Base-by-base conservation (phyloP, 2,888 invertebrate genomes). In the Craniophora ligustri region DNA sequence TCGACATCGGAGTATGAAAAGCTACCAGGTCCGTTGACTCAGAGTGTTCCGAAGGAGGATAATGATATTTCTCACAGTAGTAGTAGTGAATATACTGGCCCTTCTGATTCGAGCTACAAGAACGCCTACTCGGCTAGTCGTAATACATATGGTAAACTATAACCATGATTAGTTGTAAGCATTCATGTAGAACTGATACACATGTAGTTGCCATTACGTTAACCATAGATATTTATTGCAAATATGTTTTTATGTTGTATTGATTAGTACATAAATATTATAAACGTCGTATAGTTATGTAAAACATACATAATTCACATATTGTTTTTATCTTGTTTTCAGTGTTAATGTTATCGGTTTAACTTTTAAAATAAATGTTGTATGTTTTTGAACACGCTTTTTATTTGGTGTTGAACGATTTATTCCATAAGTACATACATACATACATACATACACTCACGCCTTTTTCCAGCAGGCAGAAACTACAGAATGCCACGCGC, bases 31-130 rank as follows among this genome's bases (percentile, higher is more conserved):
- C 75, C 87, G 3, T 48, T 81, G 3, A 62, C 84, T 0, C 88
- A 88, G 55, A 82, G 67, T 53, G 49, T 81, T n/a, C 64, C 84
- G 0, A 93, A 93, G 54, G 90, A 91, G 14, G 92, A 93, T 10
- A 88, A 85, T 55, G 89, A 92, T 49, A 78, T 87, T 8, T 60
- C 75, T 0, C 87, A 86, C 11, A 85, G 69, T 31, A 79, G 74
- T 51, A 85, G 69, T 31, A 79, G 74, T 51, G 93, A 93, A 23
- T 92, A 89, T 32, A 67, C 84, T 14, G 74, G 80, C 0, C 79
- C 88, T 1, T 78, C 88, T 4, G 91, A 92, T 34, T 72, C 85
- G 1, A 85, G 74, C 40, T 92, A 91, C 54, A 92, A 92, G 55
- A 88, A 67, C 44, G 62, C 82, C 0, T 92, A 90, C 49, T 73